Percentiles rank a stretch among this genome's conserved stretches.
phyloP scores from a whole-genome alignment of 2,888 invertebrate species.

The Morpho achilles region DNA sequence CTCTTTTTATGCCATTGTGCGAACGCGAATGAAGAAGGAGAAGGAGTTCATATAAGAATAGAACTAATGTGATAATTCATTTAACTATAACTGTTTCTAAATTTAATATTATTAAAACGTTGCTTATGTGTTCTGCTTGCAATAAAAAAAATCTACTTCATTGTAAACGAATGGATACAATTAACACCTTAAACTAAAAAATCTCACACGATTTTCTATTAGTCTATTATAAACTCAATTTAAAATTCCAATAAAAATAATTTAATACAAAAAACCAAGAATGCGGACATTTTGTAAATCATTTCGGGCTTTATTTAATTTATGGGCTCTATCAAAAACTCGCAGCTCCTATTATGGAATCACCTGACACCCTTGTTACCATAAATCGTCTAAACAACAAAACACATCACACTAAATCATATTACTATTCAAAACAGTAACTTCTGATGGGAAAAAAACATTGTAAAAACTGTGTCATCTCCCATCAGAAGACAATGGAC shows the following conservation, averaged over 20 bases:
- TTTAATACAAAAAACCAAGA: background rate
- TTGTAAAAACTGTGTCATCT: conserved; percentile 65
- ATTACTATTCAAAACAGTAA: conserved; percentile 67
- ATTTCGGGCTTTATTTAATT: conserved; percentile 11
- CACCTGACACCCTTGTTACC: conserved; percentile 52
- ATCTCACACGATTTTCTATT: too few species aligned
- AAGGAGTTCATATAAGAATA: background rate
- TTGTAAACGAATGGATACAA: too few species aligned
- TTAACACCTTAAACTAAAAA: too few species aligned
- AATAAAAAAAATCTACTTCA: too few species aligned
- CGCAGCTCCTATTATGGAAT: conserved; percentile 29
- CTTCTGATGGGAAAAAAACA: conserved; percentile 42
- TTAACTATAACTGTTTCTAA: too few species aligned
- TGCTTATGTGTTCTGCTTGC: too few species aligned
- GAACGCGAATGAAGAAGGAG: too few species aligned
- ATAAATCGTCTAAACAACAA: conserved; percentile 67
- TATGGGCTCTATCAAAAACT: conserved; percentile 37
- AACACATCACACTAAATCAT: conserved; percentile 68
- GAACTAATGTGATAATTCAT: too few species aligned
- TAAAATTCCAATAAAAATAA: background rate
- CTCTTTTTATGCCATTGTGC: background rate
- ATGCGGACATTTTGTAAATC: background rate
- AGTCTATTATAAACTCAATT: background rate
- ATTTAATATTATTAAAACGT: too few species aligned
- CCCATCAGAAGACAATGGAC: conserved; percentile 63